These are phyloP conservation scores for Acanthosoma haemorrhoidale DNA, from an alignment of 2,888 invertebrate genomes.

Conservation along the genomic window DNA sequence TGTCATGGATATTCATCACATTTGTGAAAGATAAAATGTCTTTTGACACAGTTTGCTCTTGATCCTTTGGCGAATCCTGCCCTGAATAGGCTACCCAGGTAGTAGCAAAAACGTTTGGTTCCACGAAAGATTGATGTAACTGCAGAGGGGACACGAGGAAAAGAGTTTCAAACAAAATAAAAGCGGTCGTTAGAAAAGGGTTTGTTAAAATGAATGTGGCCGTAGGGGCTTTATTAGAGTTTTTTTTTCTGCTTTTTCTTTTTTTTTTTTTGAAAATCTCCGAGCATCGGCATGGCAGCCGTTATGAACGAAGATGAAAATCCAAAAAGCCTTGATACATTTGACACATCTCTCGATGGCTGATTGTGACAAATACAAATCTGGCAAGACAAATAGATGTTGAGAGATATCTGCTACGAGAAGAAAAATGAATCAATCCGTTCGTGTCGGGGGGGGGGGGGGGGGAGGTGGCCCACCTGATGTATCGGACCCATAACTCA, in stretches of 20 bases:
- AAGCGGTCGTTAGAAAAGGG: background rate
- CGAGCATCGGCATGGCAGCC: background rate
- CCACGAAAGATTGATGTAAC: background rate
- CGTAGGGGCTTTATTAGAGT: background rate
- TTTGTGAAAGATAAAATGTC: too few species aligned
- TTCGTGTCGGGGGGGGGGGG: too few species aligned
- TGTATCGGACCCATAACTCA: constrained; percentile 6
- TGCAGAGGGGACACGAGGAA: background rate
- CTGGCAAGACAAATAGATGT: background rate
- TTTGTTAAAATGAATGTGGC: background rate
- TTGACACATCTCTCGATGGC: too few species aligned
- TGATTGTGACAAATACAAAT: background rate
- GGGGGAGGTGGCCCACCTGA: too few species aligned
- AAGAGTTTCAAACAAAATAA: constrained; percentile 1
- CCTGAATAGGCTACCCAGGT: too few species aligned
- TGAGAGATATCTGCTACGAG: background rate
- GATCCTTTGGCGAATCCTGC: too few species aligned
- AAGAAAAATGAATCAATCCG: constrained; percentile 9
- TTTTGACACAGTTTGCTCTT: too few species aligned
- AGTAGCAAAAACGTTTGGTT: background rate
- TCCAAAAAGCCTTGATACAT: too few species aligned
- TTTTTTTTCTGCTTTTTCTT: too few species aligned
- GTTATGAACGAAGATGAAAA: too few species aligned
- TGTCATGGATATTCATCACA: too few species aligned
- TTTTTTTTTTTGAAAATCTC: too few species aligned